Base-by-base conservation (phyloP, 2,797 vertebrate genomes). In the Semaprochilodus insignis region DNA sequence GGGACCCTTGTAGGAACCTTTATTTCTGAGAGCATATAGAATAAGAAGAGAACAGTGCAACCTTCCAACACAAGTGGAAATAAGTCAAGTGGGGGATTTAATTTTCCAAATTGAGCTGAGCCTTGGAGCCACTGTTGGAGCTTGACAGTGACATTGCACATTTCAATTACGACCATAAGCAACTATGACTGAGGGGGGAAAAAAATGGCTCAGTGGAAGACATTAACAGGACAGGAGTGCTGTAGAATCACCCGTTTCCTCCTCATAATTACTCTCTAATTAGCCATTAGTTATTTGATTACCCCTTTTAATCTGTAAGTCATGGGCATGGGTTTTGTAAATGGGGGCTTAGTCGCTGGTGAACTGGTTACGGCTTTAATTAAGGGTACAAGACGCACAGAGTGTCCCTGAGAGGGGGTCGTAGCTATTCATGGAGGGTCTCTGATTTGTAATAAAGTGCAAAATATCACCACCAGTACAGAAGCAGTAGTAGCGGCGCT, bases 211-310 rank as follows among this genome's bases (percentile, higher is more conserved):
- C 76, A 52, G 70, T 65, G 90, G 86, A 91, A 89, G 89, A 85
- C 87, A 86, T 82, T 88, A 81, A 73, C 85, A 83, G 82, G 89
- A 88, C 82, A 82, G 83, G 88, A 91, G 89, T 80, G 88, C 77
- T 80, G 75, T 85, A 89, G 87, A 87, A 83, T 84, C 89, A 88
- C 87, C 85, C 84, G 89, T 74, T 92, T 88, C 90, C 89, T 89
- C 87, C 86, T 89, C 87, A 84, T 92, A 94, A 95, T 93, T 94
- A 90, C 91, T 94, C 93, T 91, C 92, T 90, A 93, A 93, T 94
- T 93, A 93, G 86, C 91, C 92, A 91, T 94, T 92, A 89, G 90
- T 93, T 92, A 94, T 93, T 92, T 87, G 88, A 94, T 94, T 92
- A 93, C 85, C 89, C 89, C 89, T 89, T 93, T 93, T 89, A 91